A percentile compares a stretch with the other conserved stretches of the same genome.
Evolutionary conservation across 2,113 vertebrate species (phyloP).

Genomic region (Rutilus rutilus): DNA sequence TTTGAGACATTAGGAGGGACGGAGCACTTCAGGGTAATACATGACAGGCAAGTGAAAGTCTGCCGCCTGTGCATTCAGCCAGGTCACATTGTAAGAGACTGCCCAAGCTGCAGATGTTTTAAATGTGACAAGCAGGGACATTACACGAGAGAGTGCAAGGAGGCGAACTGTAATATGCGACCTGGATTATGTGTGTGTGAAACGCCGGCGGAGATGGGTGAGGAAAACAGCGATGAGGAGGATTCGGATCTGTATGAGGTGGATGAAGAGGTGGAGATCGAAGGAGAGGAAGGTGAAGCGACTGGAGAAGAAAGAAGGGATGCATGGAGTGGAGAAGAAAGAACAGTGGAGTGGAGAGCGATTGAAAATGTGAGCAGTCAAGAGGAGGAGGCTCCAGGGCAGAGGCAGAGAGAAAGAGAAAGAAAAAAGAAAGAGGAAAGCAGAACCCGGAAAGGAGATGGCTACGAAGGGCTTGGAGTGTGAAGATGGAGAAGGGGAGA

Average conservation of each 20-base stretch:
- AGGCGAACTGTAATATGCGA: no score
- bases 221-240: background rate
- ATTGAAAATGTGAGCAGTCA: background rate
- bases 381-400: background rate
- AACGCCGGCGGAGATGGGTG: no score
- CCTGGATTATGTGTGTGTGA: no score
- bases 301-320: no score
- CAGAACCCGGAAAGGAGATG: background rate
- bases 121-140: no score
- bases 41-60: slow-evolving; percentile 20
- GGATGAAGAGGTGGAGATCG: background rate
- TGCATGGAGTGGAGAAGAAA: fast-evolving
- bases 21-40: slow-evolving; percentile 1
- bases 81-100: no score
- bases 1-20: slow-evolving; percentile 27
- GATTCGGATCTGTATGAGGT: background rate
- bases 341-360: fast-evolving
- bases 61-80: background rate
- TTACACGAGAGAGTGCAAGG: no score
- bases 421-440: background rate
- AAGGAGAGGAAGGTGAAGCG: no score
- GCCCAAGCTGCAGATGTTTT: no score
- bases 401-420: background rate
- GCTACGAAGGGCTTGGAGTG: background rate
- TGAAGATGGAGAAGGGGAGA: background rate